Evolutionary conservation across 2,113 vertebrate species (phyloP), one percentile per base, ranked within the genome.

Genomic region (Suricata suricatta): DNA sequence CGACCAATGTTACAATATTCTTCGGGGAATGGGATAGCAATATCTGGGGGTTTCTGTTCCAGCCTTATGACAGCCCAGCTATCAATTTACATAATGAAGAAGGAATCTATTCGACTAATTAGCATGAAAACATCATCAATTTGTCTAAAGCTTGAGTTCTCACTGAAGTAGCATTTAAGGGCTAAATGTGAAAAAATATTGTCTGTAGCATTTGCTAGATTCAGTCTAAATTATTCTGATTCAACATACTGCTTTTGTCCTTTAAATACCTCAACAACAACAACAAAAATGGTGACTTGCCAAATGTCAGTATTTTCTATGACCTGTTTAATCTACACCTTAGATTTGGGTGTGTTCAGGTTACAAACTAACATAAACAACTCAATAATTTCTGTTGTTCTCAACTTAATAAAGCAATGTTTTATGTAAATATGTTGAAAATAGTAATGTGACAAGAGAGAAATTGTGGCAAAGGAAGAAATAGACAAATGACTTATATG

Each of bases 121-220:
- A 90, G 60, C 77, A 66, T 33, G 72, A n/a, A 92, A 92, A 79
- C 31, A 50, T 44, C 82, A 90, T 41, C n/a, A 69, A 13, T 86
- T 92, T 89, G 15, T 47, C 29, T 79, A 72, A 21, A 50, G 35
- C 69, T 94, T 77, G 14, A 69, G 21, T 88, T 97, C 95, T 88
- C 23, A 93, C 16, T 86, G 21, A 94, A 88, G 9, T 79, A 50
- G 21, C 17, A 85, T 82, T 64, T 89, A 76, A 90, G 33, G 25
- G 14, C 41, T 74, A 47, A 84, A 25, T 85, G 17, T 68, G 33
- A 71, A 83, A 63, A 68, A 4, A 54, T 64, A 74, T 44, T 7
- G 21, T 17, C 35, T 60, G 60, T 13, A 63, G 14, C 29, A 47
- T 80, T 93, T 88, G 11, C 3, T 47, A 63, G 13, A 23, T 69